Evolutionary conservation across 2,113 vertebrate genomes (phyloP), one percentile per base, ranked within the genome.

Genomic region (Redunca redunca): DNA sequence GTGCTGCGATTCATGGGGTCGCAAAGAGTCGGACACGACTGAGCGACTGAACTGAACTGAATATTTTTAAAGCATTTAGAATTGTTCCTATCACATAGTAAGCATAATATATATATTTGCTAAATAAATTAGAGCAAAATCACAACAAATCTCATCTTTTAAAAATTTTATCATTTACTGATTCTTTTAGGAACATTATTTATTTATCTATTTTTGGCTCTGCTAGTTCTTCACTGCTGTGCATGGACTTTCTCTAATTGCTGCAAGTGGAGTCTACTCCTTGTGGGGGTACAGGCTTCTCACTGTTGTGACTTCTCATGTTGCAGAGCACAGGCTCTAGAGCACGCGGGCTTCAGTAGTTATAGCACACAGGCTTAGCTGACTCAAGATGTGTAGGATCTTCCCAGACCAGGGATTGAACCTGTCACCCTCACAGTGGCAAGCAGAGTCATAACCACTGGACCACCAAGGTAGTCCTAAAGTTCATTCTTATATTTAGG

Each of bases 71-170:
- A 88, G 7, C 36, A 91, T 53, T 81, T 95, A 92, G 23, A 96
- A 87, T 52, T 86, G 16, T 78, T 33, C 4, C 17, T 74, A n/a
- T 71, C 67, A 86, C 71, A 80, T 36, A 95, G 36, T 83, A 82
- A 86, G 23, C 13, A 60, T 43, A 67, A 83, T 46, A 46, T 71
- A 92, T 90, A 84, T 78, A 33, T 89, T 94, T 88, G 17, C 33
- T 90, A 86, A 94, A 43, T 92, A 71, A 94, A 93, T 90, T 21
- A 87, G 78, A 96, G 91, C 21, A 96, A 93, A 89, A 89, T 95
- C 57, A 92, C n/a, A 80, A 17, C 53, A 48, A 86, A 82, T 11
- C 77, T n/a, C 3, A 71, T 88, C 58, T 43, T 77, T 43, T 15
- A 43, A 77, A 43, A 77, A 14, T 26, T 43, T 77, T 43, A 74